Evolutionary conservation across 2,113 vertebrate genomes (phyloP).

Genomic region (Brachionichthys hirsutus): DNA sequence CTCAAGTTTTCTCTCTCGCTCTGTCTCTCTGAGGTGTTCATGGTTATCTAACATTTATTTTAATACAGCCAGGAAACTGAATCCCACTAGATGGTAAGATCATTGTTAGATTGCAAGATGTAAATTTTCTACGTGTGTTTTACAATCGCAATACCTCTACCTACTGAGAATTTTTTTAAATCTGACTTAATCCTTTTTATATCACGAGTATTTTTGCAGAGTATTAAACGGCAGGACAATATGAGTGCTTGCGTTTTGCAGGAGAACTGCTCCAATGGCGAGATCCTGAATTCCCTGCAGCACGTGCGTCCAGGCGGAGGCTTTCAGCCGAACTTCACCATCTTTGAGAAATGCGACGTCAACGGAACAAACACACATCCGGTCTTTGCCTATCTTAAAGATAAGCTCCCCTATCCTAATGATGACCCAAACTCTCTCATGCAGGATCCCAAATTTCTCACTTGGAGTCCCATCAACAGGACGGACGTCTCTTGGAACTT

Average conservation of each 20-base stretch:
- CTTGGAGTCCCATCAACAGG: conserved; percentile 89
- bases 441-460: conserved; percentile 84
- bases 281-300: conserved; percentile 89
- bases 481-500: conserved; percentile 96
- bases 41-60: background rate
- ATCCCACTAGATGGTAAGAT: background rate
- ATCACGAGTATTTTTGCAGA: background rate
- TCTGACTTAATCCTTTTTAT: too few species aligned
- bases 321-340: conserved; percentile 87
- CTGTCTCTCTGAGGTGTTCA: background rate
- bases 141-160: too few species aligned
- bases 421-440: conserved; percentile 85
- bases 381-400: conserved; percentile 93
- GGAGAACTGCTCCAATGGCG: conserved; percentile 91
- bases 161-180: too few species aligned
- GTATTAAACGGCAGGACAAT: background rate
- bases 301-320: conserved; percentile 88
- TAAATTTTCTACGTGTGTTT: too few species aligned
- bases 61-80: background rate
- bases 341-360: conserved; percentile 93
- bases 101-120: too few species aligned
- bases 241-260: conserved; percentile 50
- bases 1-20: too few species aligned
- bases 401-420: conserved; percentile 87
- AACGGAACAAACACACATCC: conserved; percentile 90